A percentile compares a stretch with the other conserved stretches of the same genome.
phyloP scores from a whole-genome alignment of 2,888 invertebrate genomes.

The Drosophila multiciliata region DNA sequence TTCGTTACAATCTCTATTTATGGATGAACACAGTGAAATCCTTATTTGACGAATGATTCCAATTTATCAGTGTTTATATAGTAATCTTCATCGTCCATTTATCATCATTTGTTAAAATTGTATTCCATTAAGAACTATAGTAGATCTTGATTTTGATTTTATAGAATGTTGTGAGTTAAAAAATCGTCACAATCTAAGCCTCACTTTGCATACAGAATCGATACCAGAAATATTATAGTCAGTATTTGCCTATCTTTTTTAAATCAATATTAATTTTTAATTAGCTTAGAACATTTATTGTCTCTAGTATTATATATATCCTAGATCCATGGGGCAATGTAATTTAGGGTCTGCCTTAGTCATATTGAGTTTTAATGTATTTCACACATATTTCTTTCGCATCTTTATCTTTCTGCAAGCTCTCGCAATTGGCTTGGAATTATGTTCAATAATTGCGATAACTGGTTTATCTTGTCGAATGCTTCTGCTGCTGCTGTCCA shows the following conservation, averaged over 20 bases:
- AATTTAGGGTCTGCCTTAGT: neutral
- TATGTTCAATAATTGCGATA: neutral
- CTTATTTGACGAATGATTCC: neutral
- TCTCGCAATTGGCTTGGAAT: neutral
- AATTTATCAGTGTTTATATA: neutral
- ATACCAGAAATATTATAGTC: neutral
- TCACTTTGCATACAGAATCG: neutral
- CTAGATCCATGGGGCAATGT: neutral
- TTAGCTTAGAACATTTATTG: neutral
- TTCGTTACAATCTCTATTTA: neutral
- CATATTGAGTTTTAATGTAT: neutral
- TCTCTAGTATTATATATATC: neutral
- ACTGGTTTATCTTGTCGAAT: conserved; percentile 3
- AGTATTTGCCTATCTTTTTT: neutral
- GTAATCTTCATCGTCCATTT: neutral
- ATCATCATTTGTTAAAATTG: neutral
- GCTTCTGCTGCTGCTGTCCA: neutral
- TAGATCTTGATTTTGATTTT: neutral
- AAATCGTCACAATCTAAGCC: neutral
- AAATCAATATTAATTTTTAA: neutral
- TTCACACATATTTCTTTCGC: neutral
- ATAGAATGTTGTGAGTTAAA: neutral
- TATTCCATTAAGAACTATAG: neutral
- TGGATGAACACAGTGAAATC: neutral
- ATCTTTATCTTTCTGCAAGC: neutral